phyloP scores from a whole-genome alignment of 2,797 vertebrate species.

The Leptoclinus maculatus region DNA sequence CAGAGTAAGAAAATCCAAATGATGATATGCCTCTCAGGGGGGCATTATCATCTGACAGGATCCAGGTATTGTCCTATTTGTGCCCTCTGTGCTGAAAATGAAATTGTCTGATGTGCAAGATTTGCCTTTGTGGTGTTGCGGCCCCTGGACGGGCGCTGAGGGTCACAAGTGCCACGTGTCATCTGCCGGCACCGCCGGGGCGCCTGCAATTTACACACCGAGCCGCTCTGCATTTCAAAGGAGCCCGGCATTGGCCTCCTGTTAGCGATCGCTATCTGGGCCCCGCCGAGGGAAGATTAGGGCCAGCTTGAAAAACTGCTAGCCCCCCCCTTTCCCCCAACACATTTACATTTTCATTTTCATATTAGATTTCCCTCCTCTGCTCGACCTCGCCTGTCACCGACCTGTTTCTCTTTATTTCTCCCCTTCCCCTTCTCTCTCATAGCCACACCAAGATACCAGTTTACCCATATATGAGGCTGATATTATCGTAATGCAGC shows the following conservation, averaged over 20 bases:
- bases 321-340: conserved; percentile 42
- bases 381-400: conserved; percentile 41
- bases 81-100: conserved; percentile 89
- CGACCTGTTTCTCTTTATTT: conserved; percentile 27
- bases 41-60: conserved; percentile 89
- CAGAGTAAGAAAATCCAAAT: conserved; percentile 69
- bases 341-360: conserved; percentile 88
- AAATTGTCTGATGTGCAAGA: conserved; percentile 90
- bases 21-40: conserved; percentile 68
- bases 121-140: conserved; percentile 87
- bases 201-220: conserved; percentile 86
- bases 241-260: conserved; percentile 81
- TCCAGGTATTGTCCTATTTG: conserved; percentile 81
- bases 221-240: conserved; percentile 90
- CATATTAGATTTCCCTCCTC: conserved; percentile 80
- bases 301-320: conserved; percentile 81
- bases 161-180: conserved; percentile 86
- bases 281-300: conserved; percentile 86
- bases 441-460: not conserved
- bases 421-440: conserved; percentile 19
- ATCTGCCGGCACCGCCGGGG: conserved; percentile 82
- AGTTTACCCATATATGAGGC: conserved; percentile 8
- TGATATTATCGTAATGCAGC: not conserved
- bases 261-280: conserved; percentile 87
- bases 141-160: conserved; percentile 63